Conservation (phyloP, 1,140 invertebrate species). For the Lepidotrigona ventralis region DNA sequence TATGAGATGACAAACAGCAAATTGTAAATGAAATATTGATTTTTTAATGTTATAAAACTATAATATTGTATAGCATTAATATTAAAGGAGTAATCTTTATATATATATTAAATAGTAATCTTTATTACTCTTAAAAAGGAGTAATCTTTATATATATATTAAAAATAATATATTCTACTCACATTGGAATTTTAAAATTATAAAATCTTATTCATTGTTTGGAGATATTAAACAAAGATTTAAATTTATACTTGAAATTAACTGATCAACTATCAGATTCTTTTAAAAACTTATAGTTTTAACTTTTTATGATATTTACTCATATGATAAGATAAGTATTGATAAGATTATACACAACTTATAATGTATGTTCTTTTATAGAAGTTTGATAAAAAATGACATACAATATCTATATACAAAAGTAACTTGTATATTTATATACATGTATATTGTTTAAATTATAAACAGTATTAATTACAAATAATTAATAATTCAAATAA, state of each 20-base stretch:
- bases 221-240: not conserved
- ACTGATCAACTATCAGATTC: not conserved
- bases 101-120: too few relatives aligned
- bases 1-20: not conserved
- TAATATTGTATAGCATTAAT: too few relatives aligned
- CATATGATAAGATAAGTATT: not conserved
- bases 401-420: too few relatives aligned
- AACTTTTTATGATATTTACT: not conserved
- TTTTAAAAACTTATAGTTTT: not conserved
- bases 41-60: too few relatives aligned
- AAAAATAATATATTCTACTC: not conserved
- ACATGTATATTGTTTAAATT: not conserved
- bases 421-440: not conserved
- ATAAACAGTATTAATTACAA: not conserved
- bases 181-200: not conserved
- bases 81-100: too few relatives aligned
- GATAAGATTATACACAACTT: not conserved
- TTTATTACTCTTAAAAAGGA: too few relatives aligned
- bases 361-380: not conserved
- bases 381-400: not conserved
- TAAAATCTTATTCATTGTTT: not conserved
- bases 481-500: too few relatives aligned
- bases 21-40: not conserved
- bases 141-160: not conserved
- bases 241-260: not conserved